Base-by-base conservation (phyloP, 2,797 vertebrate genomes). In the Oryzias dopingdopingensis region DNA sequence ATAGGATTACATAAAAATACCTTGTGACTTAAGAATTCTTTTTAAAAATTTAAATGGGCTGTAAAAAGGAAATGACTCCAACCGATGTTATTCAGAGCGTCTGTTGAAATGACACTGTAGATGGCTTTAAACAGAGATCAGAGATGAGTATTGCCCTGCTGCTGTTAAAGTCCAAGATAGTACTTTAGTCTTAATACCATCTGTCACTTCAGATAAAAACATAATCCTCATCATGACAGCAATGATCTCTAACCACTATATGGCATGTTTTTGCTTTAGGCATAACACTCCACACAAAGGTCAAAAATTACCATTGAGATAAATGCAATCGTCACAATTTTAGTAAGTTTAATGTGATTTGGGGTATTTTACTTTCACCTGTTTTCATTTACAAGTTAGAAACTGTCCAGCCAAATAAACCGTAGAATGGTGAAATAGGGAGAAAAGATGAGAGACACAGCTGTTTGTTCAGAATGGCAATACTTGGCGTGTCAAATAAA, bases 171-270 rank as follows among this genome's bases (percentile, higher is more conserved):
- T 71, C 74, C 56, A 56, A 56, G 59, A 54, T 54, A 49, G 72
- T 71, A 62, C 23, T 32, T 52, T 20, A 26, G 66, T 81, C 67
- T 80, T 75, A 82, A 87, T 82, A 83, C 86, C 52, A 68, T 89
- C 65, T 72, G 72, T 92, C 91, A 92, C 92, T 89, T 89, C 73
- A 85, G 86, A 91, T 92, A 79, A 89, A 90, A 91, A 87, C 67
- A 84, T 93, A 92, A 92, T 91, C 90, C 90, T 76, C 50, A 18
- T 49, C 64, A 79, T 81, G 50, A 78, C 42, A 68, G 50, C 65
- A 82, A 90, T 90, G 70, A 89, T 86, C 70, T 80, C 79, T 85
- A 82, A 73, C 59, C 72, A 62, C 29, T 77, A 71, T 67, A 65
- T 74, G 57, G 67, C 22, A 65, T 29, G 37, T 52, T 65, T 70